phyloP scores from a whole-genome alignment of 2,888 invertebrate genomes.

The Dendrolimus houi region DNA sequence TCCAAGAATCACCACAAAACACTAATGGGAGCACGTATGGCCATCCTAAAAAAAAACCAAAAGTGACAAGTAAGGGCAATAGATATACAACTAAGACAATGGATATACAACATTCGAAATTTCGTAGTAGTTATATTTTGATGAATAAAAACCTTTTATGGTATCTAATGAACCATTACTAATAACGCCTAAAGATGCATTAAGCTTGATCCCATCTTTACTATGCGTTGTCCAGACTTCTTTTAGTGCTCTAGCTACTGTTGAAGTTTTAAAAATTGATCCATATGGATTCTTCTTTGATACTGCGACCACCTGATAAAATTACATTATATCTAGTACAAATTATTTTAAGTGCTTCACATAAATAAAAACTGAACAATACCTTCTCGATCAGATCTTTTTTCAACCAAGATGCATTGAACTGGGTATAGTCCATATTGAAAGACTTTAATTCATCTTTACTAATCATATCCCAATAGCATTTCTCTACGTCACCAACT shows the following conservation, averaged over 20 bases:
- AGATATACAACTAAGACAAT: too few species aligned
- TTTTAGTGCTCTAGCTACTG: slow-evolving; percentile 36
- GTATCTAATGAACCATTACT: slow-evolving; percentile 59
- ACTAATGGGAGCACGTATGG: slow-evolving; percentile 50
- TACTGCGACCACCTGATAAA: neutral
- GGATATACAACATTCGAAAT: too few species aligned
- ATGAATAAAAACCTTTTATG: slow-evolving; percentile 38
- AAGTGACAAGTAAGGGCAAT: too few species aligned
- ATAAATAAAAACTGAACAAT: neutral
- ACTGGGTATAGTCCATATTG: slow-evolving; percentile 42
- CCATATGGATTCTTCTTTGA: slow-evolving; percentile 50
- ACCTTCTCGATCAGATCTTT: slow-evolving; percentile 58
- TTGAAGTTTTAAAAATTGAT: slow-evolving; percentile 41
- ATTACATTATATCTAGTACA: neutral
- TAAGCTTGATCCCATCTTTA: slow-evolving; percentile 17
- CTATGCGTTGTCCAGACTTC: slow-evolving; percentile 40
- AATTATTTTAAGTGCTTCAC: neutral
- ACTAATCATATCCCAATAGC: slow-evolving; percentile 34
- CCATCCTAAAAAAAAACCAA: slow-evolving; percentile 27
- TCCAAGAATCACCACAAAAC: slow-evolving; percentile 33
- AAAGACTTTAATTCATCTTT: slow-evolving; percentile 26
- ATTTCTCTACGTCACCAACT: slow-evolving; percentile 15
- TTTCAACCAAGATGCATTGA: slow-evolving; percentile 54
- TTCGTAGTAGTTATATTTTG: too few species aligned
- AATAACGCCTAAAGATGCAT: slow-evolving; percentile 45